Evolutionary conservation across 2,113 vertebrate genomes (phyloP).

Genomic region (Gopherus evgoodei): DNA sequence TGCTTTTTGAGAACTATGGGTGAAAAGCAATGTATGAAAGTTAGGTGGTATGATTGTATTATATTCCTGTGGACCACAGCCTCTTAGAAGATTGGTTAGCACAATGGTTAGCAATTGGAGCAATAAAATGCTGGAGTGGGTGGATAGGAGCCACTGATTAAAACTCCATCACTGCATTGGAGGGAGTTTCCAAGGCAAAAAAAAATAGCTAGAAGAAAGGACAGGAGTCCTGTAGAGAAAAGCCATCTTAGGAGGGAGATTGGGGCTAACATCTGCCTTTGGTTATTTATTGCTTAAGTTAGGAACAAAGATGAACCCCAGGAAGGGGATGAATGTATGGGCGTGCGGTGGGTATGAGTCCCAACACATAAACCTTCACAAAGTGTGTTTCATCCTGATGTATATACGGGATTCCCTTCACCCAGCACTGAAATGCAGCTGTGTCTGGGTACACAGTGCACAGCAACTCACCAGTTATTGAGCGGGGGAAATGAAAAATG

Average conservation of each 20-base stretch:
- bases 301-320: background rate
- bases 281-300: background rate
- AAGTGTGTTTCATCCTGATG: background rate
- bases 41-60: background rate
- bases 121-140: background rate
- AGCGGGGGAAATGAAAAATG: background rate
- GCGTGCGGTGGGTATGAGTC: background rate
- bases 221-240: background rate
- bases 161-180: background rate
- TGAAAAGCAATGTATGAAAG: background rate
- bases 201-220: background rate
- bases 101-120: background rate
- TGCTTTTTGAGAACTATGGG: rapidly evolving
- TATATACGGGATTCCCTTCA: background rate
- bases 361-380: background rate
- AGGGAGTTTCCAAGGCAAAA: background rate
- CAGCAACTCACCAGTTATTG: background rate
- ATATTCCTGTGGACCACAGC: background rate
- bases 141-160: background rate
- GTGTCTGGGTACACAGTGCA: background rate
- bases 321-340: background rate
- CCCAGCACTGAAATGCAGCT: background rate
- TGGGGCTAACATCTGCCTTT: background rate
- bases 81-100: background rate
- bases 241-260: background rate